Evolutionary conservation across 2,113 vertebrate species (phyloP).

Genomic region (Megaptera novaeangliae): DNA sequence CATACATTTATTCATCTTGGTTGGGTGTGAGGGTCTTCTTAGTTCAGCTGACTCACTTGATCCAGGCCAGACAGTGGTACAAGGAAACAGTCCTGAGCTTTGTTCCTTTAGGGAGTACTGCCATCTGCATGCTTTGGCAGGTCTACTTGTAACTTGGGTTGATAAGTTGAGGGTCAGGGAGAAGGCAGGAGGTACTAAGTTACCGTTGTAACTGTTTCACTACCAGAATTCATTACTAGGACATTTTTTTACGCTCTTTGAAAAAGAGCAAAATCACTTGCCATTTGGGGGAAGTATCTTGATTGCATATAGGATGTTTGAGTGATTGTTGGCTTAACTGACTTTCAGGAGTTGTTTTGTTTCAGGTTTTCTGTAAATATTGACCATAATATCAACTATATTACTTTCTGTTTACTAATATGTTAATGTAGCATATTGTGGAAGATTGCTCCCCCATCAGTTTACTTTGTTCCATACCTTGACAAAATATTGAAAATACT

Average conservation of each 20-base stretch:
- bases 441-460: neutral
- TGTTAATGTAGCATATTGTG: neutral
- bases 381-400: neutral
- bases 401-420: neutral
- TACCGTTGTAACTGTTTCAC: constrained; percentile 37
- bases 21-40: constrained; percentile 1
- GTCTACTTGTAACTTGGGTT: constrained; percentile 75
- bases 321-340: neutral
- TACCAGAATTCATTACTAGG: neutral
- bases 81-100: constrained; percentile 73
- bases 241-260: neutral
- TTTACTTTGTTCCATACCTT: neutral
- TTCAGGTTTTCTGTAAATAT: neutral
- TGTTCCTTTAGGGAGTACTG: constrained; percentile 72
- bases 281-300: neutral
- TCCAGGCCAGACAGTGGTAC: constrained; percentile 53
- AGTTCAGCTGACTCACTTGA: constrained; percentile 29
- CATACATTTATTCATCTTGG: neutral
- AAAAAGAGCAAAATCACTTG: neutral
- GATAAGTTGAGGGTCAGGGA: constrained; percentile 70
- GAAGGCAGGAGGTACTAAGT: constrained; percentile 22
- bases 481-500: neutral
- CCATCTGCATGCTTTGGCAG: constrained; percentile 75
- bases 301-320: neutral
- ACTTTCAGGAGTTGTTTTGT: neutral